Evolutionary conservation across 2,797 vertebrate genomes (phyloP).

Genomic region (Lacerta viridis): DNA sequence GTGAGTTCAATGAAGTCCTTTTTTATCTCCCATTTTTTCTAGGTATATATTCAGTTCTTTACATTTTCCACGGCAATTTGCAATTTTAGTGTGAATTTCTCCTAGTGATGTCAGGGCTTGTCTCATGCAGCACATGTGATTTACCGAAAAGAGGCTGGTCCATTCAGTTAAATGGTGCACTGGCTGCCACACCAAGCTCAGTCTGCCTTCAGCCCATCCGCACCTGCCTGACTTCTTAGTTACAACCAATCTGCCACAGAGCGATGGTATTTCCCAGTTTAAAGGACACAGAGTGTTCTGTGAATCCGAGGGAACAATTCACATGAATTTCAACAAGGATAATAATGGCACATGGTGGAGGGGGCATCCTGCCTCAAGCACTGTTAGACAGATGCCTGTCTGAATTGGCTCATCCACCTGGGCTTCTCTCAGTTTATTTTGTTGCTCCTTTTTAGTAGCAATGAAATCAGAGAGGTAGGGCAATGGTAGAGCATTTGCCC

Average conservation of each 20-base stretch:
- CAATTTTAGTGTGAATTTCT: too few species aligned
- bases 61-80: too few species aligned
- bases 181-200: too few species aligned
- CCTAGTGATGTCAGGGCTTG: background rate
- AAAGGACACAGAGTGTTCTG: background rate
- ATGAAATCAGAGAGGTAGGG: background rate
- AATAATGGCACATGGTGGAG: background rate
- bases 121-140: background rate
- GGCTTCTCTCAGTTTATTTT: background rate
- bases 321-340: background rate
- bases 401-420: background rate
- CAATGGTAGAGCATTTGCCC: too few species aligned
- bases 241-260: background rate
- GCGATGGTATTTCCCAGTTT: background rate
- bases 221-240: too few species aligned
- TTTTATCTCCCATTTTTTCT: too few species aligned
- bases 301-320: background rate
- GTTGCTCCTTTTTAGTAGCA: background rate
- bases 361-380: background rate
- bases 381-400: background rate
- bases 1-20: background rate
- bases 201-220: too few species aligned
- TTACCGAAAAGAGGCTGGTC: too few species aligned
- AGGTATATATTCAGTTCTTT: too few species aligned
- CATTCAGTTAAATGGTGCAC: too few species aligned